phyloP scores from a whole-genome alignment of 2,113 vertebrate species.

The Leptobrachium ailaonicum region DNA sequence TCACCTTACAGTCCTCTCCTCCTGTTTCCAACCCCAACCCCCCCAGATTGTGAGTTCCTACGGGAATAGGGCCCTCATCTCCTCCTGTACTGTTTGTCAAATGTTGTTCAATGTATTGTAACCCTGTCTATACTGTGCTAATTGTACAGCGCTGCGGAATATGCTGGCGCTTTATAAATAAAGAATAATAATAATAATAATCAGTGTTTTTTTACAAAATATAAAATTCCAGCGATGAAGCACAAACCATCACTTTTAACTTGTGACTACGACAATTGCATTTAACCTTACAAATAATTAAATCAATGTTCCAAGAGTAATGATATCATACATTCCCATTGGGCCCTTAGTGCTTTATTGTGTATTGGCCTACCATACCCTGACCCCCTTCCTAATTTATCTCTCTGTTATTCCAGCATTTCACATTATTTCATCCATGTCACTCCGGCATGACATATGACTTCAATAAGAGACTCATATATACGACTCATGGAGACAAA shows the following conservation, averaged over 20 bases:
- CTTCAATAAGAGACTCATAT: conserved; percentile 46
- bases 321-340: conserved; percentile 23
- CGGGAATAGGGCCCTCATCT: too few species aligned
- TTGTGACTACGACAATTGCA: conserved; percentile 7
- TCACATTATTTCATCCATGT: conserved; percentile 40
- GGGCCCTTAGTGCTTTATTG: conserved; percentile 1
- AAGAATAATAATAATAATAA: too few species aligned
- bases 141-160: too few species aligned
- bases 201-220: too few species aligned
- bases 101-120: too few species aligned
- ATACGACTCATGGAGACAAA: conserved; percentile 24
- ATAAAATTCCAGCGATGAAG: not conserved
- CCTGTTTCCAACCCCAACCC: too few species aligned
- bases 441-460: conserved; percentile 44
- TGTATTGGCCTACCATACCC: conserved; percentile 34
- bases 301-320: conserved; percentile 22
- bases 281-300: conserved; percentile 11
- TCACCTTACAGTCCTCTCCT: too few species aligned
- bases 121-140: too few species aligned
- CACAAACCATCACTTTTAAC: not conserved
- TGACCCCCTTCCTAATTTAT: conserved; percentile 24
- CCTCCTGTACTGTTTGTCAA: too few species aligned
- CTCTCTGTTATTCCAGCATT: conserved; percentile 29
- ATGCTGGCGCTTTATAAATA: too few species aligned
- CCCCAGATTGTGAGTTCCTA: too few species aligned